Conservation (phyloP, 2,797 vertebrate species). For the Chloroceryle amazona region DNA sequence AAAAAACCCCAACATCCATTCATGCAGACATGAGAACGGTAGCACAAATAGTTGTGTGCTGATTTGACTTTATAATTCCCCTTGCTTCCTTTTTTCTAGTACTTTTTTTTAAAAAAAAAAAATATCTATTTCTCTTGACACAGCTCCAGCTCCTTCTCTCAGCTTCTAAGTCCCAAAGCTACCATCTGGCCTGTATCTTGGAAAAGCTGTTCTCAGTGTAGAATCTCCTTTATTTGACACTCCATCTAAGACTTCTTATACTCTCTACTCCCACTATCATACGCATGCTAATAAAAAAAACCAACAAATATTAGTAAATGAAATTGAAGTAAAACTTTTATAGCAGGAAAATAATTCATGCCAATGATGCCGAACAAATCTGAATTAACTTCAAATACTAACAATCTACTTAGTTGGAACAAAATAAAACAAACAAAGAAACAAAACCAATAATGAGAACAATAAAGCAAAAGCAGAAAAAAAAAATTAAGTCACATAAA, state of each 20-base stretch:
- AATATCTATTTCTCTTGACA: conserved; percentile 43
- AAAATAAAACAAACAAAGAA: neutral
- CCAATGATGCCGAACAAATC: neutral
- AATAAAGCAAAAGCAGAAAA: neutral
- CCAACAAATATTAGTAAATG: conserved; percentile 41
- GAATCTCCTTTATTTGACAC: conserved; percentile 25
- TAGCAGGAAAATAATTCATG: neutral
- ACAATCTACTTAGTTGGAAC: neutral
- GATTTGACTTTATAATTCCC: neutral
- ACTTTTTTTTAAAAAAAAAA: neutral
- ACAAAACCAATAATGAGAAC: accelerated
- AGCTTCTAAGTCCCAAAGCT: conserved; percentile 23
- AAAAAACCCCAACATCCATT: neutral
- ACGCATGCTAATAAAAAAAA: conserved; percentile 43
- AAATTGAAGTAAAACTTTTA: conserved; percentile 14
- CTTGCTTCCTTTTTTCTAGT: neutral
- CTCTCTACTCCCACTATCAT: conserved; percentile 5
- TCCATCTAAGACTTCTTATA: conserved; percentile 18
- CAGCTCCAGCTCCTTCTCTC: conserved; percentile 35
- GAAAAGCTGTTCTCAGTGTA: conserved; percentile 54
- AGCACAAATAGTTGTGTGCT: neutral
- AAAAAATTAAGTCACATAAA: neutral
- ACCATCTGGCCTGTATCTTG: conserved; percentile 52
- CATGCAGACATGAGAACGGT: neutral
- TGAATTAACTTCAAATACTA: neutral